Percentiles rank a stretch among this genome's conserved stretches.
Conservation (phyloP, 2,797 vertebrate species). For the Phyllotis vaccarum region DNA sequence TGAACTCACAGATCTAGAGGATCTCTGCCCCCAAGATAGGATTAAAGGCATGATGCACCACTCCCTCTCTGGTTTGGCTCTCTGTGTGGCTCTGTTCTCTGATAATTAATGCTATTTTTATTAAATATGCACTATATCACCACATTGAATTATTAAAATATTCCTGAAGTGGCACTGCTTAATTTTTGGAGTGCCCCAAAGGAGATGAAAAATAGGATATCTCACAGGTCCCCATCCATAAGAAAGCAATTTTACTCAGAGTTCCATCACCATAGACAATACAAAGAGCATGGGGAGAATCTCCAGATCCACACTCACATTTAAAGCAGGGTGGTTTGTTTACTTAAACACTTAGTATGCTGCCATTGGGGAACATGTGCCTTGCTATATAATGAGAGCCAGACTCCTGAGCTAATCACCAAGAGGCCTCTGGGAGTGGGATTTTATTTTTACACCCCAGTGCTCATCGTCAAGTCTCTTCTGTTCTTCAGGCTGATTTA, state of each 20-base stretch:
- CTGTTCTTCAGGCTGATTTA: background rate
- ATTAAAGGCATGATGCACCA: no score
- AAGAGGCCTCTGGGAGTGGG: background rate
- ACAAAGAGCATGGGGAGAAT: background rate
- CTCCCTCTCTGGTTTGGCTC: no score
- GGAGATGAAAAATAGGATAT: background rate
- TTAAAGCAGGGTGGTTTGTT: background rate
- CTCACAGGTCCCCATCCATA: no score
- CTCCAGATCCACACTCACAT: background rate
- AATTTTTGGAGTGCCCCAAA: background rate
- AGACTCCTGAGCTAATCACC: background rate
- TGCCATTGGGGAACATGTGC: no score
- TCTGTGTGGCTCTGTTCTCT: no score
- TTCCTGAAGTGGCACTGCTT: background rate
- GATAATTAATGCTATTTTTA: no score
- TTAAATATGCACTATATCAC: no score
- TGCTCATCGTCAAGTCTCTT: background rate
- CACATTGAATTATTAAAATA: background rate
- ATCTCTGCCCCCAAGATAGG: no score
- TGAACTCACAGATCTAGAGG: no score
- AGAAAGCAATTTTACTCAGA: background rate
- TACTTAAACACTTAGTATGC: background rate
- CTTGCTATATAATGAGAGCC: background rate
- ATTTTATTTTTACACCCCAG: background rate
- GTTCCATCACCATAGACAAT: background rate